Evolutionary conservation across 92 coral and sea anemone genomes (phyloP).

Genomic region (Porites cylindrica): DNA sequence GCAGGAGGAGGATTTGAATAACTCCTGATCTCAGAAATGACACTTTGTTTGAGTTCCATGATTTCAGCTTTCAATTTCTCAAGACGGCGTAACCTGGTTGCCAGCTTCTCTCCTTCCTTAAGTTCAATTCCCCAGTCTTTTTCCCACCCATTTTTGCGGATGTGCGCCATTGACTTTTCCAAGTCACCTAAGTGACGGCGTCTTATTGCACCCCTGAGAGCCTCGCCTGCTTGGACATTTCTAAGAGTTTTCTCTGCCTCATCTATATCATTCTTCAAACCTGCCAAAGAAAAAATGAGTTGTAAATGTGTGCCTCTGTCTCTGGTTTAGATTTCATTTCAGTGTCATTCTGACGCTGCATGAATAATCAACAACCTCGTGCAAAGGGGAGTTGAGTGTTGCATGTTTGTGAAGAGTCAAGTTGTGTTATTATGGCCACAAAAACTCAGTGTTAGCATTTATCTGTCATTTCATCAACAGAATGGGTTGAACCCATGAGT

Average conservation of each 20-base stretch:
- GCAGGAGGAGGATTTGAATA: constrained; percentile 97
- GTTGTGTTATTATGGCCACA: no score
- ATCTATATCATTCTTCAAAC: constrained; percentile 88
- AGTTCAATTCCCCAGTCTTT: constrained; percentile 91
- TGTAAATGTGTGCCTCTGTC: not conserved
- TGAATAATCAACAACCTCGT: no score
- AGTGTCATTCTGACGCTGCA: no score
- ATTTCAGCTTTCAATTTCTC: constrained; percentile 93
- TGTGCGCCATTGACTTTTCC: constrained; percentile 86
- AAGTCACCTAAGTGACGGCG: constrained; percentile 83
- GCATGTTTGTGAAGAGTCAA: not conserved
- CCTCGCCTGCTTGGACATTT: constrained; percentile 93
- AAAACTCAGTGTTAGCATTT: no score
- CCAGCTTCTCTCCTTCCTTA: constrained; percentile 92
- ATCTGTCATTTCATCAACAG: no score
- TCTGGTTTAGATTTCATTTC: no score
- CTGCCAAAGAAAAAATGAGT: constrained; percentile 23
- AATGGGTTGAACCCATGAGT: no score
- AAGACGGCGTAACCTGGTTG: constrained; percentile 86
- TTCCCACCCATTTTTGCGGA: constrained; percentile 88
- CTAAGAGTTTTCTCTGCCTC: constrained; percentile 86
- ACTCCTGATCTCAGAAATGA: constrained; percentile 94
- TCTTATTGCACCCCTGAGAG: constrained; percentile 84
- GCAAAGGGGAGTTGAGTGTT: not conserved
- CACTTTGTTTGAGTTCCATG: constrained; percentile 96